Conservation (phyloP, 2,797 vertebrate species). For the Tauraco hartlaubi region DNA sequence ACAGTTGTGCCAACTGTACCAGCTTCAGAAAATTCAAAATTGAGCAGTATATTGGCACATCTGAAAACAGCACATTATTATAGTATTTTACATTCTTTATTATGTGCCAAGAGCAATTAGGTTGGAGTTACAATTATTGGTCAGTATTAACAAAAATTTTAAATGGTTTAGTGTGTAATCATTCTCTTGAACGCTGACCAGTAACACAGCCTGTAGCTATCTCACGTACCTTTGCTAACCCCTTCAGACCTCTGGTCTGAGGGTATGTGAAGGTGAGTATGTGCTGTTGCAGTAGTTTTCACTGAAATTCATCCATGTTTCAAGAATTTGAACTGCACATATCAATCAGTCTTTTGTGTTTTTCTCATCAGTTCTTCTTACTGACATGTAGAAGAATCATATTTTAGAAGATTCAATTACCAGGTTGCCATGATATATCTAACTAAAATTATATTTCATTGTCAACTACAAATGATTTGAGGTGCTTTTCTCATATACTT, state of each 20-base stretch:
- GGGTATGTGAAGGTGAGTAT: accelerated
- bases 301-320: background rate
- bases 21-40: background rate
- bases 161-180: background rate
- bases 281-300: background rate
- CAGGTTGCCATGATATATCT: background rate
- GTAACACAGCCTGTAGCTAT: background rate
- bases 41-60: accelerated
- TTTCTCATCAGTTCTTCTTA: background rate
- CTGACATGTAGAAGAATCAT: background rate
- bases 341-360: background rate
- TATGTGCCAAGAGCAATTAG: background rate
- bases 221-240: background rate
- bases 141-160: background rate
- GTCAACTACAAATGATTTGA: background rate
- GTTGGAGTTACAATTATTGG: background rate
- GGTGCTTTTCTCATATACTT: background rate
- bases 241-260: background rate
- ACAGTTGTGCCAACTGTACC: background rate
- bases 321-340: background rate
- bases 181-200: background rate
- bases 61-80: background rate
- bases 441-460: background rate
- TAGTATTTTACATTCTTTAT: background rate
- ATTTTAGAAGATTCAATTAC: background rate